Evolutionary conservation across 2,113 vertebrate species (phyloP).

Genomic region (Climacteris rufus): DNA sequence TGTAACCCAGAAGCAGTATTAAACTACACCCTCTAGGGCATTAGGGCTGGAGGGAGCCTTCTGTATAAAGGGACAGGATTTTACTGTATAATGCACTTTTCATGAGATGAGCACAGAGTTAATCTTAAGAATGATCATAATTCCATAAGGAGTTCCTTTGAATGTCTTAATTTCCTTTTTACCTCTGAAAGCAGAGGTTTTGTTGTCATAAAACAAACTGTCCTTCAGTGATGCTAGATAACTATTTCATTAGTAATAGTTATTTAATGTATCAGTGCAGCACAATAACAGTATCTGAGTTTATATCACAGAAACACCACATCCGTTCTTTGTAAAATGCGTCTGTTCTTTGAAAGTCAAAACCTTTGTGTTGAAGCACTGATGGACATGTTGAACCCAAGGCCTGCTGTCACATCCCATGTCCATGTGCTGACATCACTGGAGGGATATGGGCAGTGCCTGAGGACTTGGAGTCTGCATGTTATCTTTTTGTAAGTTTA

Average conservation of each 20-base stretch:
- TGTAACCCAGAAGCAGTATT: neutral
- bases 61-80: neutral
- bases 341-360: constrained; percentile 33
- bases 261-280: neutral
- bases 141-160: neutral
- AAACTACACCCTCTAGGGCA: neutral
- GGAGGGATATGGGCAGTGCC: neutral
- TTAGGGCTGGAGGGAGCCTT: neutral
- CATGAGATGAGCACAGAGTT: neutral
- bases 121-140: neutral
- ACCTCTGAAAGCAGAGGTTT: neutral
- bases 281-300: neutral
- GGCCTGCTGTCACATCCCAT: accelerated
- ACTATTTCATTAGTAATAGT: neutral
- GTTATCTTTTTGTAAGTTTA: neutral
- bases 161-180: neutral
- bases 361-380: neutral
- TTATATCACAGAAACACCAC: constrained; percentile 43
- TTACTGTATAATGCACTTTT: neutral
- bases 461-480: neutral
- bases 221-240: neutral
- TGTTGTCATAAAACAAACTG: neutral
- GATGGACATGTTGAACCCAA: neutral
- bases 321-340: constrained; percentile 61
- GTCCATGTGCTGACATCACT: neutral